Conservation (phyloP, 2,113 vertebrate species). For the Pachycephala philippinensis region DNA sequence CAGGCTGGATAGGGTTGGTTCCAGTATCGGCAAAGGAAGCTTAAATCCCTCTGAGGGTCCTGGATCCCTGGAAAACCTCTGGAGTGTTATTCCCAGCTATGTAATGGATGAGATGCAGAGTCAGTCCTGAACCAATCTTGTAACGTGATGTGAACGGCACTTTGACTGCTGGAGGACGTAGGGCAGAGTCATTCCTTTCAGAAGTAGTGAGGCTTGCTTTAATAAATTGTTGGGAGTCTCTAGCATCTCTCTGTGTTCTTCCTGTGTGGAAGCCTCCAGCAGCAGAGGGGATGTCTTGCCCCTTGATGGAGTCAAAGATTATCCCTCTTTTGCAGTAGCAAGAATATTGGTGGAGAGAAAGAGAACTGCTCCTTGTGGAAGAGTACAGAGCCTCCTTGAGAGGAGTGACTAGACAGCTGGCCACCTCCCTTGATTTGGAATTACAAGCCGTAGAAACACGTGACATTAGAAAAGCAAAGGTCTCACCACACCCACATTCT, state of each 20-base stretch:
- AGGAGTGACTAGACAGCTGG: not conserved
- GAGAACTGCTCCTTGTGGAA: not conserved
- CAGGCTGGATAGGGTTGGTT: not conserved
- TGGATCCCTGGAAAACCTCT: not conserved
- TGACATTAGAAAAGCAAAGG: slow-evolving; percentile 42
- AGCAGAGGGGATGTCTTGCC: not conserved
- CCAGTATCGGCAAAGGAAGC: not conserved
- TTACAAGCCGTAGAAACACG: not conserved
- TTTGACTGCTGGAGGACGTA: not conserved
- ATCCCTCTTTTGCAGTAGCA: not conserved
- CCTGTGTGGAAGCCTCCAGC: not conserved
- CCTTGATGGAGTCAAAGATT: not conserved
- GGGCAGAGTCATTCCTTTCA: not conserved
- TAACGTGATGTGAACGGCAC: not conserved
- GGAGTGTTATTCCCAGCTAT: not conserved
- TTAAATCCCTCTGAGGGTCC: not conserved
- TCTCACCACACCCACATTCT: slow-evolving; percentile 66
- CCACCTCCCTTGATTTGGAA: slow-evolving; percentile 24
- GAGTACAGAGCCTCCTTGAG: not conserved
- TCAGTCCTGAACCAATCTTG: not conserved
- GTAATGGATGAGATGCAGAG: not conserved
- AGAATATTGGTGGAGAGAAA: not conserved
- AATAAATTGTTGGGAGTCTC: not conserved
- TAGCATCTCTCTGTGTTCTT: not conserved
- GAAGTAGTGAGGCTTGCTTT: not conserved